phyloP scores from a whole-genome alignment of 1,140 invertebrate genomes.

The Drosophila punjabiensis region DNA sequence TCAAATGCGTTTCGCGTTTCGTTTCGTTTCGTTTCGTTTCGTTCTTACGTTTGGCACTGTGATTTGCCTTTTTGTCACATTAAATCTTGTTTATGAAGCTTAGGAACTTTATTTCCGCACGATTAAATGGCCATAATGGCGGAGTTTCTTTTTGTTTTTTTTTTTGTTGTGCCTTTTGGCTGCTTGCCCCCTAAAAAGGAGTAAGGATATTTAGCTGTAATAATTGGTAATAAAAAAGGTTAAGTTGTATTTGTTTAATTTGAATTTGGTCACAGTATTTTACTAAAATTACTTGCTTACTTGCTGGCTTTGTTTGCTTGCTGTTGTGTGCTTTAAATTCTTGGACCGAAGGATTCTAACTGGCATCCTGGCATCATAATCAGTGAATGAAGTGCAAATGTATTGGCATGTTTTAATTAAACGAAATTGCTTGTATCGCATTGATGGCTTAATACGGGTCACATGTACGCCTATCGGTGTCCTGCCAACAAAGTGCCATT shows the following conservation, averaged over 20 bases:
- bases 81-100: constrained; percentile 81
- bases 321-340: not conserved
- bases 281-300: not conserved
- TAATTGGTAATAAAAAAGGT: constrained; percentile 6
- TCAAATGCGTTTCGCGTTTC: constrained; percentile 39
- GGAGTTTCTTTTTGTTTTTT: constrained; percentile 16
- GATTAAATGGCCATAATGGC: constrained; percentile 78
- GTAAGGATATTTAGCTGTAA: not conserved
- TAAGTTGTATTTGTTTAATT: constrained; percentile 1
- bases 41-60: constrained; percentile 37
- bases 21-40: not conserved
- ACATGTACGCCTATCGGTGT: constrained; percentile 47
- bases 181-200: not conserved
- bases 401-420: constrained; percentile 81
- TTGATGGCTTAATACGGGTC: constrained; percentile 73
- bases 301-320: not conserved
- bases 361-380: constrained; percentile 25
- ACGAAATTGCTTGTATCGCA: constrained; percentile 81
- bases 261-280: no score
- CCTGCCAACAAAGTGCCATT: not conserved
- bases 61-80: constrained; percentile 82
- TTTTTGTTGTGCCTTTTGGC: not conserved
- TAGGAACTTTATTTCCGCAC: constrained; percentile 80
- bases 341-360: not conserved
- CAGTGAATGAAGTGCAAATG: constrained; percentile 47